phyloP scores from a whole-genome alignment of 2,113 vertebrate genomes.

The Chamaetylas fuelleborni region DNA sequence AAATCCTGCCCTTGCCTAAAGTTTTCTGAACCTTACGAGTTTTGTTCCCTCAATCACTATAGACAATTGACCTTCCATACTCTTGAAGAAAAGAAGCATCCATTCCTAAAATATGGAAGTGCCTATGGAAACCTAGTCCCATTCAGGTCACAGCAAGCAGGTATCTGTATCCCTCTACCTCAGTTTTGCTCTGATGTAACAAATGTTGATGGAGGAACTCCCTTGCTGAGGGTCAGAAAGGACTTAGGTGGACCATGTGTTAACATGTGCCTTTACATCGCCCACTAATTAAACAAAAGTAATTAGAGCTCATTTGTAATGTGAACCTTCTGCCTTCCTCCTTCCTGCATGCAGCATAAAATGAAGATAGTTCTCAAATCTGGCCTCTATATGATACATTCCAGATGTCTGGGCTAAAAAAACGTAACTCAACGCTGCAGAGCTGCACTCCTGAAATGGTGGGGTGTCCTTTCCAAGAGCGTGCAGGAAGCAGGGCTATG shows the following conservation, averaged over 20 bases:
- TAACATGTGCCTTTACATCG: neutral
- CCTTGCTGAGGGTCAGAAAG: neutral
- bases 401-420: slow-evolving; percentile 31
- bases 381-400: neutral
- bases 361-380: slow-evolving; percentile 18
- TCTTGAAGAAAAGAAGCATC: neutral
- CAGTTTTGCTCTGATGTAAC: neutral
- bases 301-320: neutral
- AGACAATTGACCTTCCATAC: neutral
- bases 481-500: neutral
- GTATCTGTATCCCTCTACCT: neutral
- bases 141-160: neutral
- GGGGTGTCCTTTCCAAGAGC: neutral
- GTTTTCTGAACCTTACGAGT: neutral
- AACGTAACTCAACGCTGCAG: neutral
- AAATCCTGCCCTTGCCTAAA: neutral
- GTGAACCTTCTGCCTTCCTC: neutral
- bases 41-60: neutral
- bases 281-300: neutral
- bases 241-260: neutral
- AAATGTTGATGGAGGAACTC: neutral
- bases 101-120: neutral
- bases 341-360: neutral
- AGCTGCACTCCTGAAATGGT: neutral
- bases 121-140: neutral